Percentiles rank a stretch among this genome's conserved stretches.
Evolutionary conservation across 35 echinoderm and acorn worm genomes (phyloP).

Genomic region (Lytechinus pictus): DNA sequence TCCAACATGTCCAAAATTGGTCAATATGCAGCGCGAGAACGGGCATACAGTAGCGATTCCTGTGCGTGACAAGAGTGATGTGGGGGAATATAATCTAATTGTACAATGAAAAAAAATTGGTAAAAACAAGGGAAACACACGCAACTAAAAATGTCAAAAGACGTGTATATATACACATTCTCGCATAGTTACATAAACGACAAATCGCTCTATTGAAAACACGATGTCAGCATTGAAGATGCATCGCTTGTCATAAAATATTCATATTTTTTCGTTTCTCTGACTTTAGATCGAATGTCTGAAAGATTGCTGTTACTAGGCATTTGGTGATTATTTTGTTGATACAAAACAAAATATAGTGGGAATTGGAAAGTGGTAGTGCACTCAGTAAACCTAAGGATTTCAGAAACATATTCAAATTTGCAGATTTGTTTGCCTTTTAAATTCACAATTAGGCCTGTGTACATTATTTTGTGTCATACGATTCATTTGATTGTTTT

Average conservation of each 20-base stretch:
- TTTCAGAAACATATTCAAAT: no score
- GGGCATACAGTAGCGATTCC: background rate
- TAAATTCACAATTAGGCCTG: no score
- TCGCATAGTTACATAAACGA: background rate
- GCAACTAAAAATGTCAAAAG: background rate
- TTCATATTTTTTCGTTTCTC: background rate
- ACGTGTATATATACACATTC: background rate
- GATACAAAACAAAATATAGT: no score
- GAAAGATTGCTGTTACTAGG: background rate
- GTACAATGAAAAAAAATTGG: background rate
- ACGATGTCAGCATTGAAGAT: background rate
- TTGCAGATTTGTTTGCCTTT: no score
- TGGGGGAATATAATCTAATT: background rate
- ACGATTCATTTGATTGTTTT: no score
- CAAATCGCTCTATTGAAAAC: background rate
- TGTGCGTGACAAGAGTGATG: background rate
- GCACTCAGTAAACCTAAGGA: no score
- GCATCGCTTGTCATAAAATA: background rate
- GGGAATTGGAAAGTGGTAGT: no score
- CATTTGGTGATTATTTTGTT: no score
- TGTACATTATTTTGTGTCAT: no score
- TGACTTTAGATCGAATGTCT: background rate
- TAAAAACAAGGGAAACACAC: background rate
- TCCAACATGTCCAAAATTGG: background rate
- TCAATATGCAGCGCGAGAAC: background rate